Conservation (phyloP, 2,797 vertebrate genomes). For the Oreochromis mossambicus region DNA sequence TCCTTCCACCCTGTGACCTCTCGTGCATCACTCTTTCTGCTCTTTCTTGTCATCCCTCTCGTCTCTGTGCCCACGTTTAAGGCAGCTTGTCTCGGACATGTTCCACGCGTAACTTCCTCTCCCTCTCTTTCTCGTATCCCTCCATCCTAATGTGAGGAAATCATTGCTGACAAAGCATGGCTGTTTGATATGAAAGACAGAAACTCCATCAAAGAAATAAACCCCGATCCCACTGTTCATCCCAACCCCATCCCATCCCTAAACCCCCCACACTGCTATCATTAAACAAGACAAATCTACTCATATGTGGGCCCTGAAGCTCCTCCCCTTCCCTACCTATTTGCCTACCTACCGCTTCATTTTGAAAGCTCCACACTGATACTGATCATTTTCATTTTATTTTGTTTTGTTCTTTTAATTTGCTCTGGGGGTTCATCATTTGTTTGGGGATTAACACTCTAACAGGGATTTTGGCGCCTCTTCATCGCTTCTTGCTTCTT, state of each 20-base stretch:
- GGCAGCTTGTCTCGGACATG: conserved; percentile 47
- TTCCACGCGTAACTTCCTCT: not conserved
- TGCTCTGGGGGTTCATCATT: conserved; percentile 60
- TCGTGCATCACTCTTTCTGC: not conserved
- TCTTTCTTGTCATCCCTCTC: not conserved
- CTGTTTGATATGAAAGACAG: conserved; percentile 73
- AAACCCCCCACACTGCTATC: not conserved
- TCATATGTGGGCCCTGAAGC: conserved; percentile 11
- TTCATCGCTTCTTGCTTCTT: conserved; percentile 83
- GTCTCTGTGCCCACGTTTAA: conserved; percentile 33
- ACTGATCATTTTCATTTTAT: conserved; percentile 58
- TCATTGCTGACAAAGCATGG: conserved; percentile 61
- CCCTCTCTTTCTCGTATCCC: not conserved
- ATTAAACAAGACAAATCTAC: conserved; percentile 6
- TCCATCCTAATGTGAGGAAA: conserved; percentile 43
- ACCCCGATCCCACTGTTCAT: conserved; percentile 6
- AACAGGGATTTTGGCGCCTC: conserved; percentile 83
- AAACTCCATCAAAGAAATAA: conserved; percentile 47
- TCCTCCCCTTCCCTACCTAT: not conserved
- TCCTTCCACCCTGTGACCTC: not conserved
- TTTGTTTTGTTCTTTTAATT: conserved; percentile 61
- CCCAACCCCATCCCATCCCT: conserved; percentile 4
- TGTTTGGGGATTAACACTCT: conserved; percentile 84
- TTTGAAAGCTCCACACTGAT: conserved; percentile 55
- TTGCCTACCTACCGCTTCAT: conserved; percentile 46